Evolutionary conservation across 2,888 invertebrate genomes (phyloP).

Genomic region (Metallyticus violacea): DNA sequence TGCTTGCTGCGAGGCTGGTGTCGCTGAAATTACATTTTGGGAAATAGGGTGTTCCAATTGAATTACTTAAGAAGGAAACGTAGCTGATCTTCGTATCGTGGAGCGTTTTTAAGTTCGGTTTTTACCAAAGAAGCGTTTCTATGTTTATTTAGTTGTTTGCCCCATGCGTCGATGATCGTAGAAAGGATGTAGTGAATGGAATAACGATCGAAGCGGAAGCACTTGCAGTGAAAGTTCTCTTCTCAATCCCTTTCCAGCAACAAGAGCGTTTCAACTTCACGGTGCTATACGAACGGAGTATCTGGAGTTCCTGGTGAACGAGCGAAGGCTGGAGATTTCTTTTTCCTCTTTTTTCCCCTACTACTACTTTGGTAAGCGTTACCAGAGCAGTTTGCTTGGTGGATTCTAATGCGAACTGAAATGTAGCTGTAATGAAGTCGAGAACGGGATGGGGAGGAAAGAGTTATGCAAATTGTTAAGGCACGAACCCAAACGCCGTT

Average conservation of each 20-base stretch:
- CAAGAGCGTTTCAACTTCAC: not conserved
- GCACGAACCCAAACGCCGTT: not conserved
- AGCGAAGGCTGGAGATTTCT: not conserved
- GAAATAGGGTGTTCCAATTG: not conserved
- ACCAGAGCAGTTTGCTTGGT: not conserved
- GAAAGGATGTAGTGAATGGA: not conserved
- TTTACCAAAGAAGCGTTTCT: not conserved
- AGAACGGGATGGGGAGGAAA: not conserved
- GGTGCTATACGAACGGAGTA: not conserved
- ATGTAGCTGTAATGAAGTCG: not conserved
- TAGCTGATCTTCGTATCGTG: not conserved
- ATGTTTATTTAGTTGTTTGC: not conserved
- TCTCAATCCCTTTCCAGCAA: not conserved
- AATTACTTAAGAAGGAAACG: not conserved
- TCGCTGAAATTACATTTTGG: not conserved
- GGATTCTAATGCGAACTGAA: not conserved
- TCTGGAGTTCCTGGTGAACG: not conserved
- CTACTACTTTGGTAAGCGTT: not conserved
- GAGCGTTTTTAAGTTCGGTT: not conserved
- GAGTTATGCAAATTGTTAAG: not conserved
- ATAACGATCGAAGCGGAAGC: not conserved
- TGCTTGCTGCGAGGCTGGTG: not conserved
- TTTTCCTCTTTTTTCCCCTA: not conserved
- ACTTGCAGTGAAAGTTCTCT: not conserved
- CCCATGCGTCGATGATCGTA: not conserved